phyloP scores from a whole-genome alignment of 1,140 invertebrate genomes.

The Paralvinella palmiformis region DNA sequence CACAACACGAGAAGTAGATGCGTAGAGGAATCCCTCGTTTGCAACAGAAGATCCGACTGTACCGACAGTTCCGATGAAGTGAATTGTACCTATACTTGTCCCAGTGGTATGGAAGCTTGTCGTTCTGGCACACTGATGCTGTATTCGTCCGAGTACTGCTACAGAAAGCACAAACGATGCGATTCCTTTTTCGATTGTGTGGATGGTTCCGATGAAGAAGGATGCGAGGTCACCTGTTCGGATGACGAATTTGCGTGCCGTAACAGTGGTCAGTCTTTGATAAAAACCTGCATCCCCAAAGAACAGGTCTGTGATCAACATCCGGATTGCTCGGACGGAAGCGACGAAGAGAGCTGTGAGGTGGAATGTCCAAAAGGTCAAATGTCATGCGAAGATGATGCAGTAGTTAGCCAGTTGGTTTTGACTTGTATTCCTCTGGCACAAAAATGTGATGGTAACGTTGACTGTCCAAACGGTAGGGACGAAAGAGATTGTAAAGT shows the following conservation, averaged over 20 bases:
- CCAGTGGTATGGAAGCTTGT: neutral
- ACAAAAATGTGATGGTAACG: slow-evolving; percentile 9
- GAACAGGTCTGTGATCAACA: slow-evolving; percentile 3
- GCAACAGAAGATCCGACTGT: slow-evolving; percentile 52
- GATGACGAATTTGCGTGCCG: neutral
- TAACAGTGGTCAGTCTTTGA: too few relatives aligned
- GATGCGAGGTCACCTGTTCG: neutral
- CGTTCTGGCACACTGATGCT: neutral
- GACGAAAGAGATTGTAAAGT: slow-evolving; percentile 7
- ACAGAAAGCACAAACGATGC: neutral
- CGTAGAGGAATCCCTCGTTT: slow-evolving; percentile 39
- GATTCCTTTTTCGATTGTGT: neutral
- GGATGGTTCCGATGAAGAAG: neutral
- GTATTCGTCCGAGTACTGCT: neutral
- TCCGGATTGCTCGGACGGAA: slow-evolving; percentile 1
- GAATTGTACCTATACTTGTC: neutral
- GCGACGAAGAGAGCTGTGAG: neutral
- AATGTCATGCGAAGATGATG: neutral
- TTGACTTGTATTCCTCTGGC: neutral
- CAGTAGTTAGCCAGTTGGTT: too few relatives aligned
- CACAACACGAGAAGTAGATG: slow-evolving; percentile 34
- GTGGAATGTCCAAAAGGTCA: neutral
- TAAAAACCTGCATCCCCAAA: too few relatives aligned
- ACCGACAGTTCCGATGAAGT: slow-evolving; percentile 51
- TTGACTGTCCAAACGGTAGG: slow-evolving; percentile 12